phyloP scores from a whole-genome alignment of 2,797 vertebrate genomes.

The Chloroceryle inda region DNA sequence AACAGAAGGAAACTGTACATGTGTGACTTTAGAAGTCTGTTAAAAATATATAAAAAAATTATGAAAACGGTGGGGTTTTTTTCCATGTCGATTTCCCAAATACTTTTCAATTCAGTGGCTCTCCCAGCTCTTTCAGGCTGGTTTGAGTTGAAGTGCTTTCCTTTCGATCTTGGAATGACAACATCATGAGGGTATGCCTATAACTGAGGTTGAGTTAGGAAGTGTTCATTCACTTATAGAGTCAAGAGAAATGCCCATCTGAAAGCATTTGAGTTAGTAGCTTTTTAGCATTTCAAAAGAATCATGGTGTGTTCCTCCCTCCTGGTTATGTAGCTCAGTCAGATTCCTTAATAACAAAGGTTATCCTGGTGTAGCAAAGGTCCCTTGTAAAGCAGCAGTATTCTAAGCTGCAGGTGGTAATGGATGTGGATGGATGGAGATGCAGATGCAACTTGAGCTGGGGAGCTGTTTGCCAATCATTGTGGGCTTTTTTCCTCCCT shows the following conservation, averaged over 20 bases:
- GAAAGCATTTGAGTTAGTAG: neutral
- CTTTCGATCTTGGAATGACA: neutral
- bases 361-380: neutral
- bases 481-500: fast-evolving
- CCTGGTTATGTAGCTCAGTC: neutral
- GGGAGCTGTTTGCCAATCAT: neutral
- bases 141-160: neutral
- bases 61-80: neutral
- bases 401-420: neutral
- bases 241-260: neutral
- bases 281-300: neutral
- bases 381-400: neutral
- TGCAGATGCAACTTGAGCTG: neutral
- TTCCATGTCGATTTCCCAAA: neutral
- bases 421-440: neutral
- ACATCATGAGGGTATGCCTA: neutral
- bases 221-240: neutral
- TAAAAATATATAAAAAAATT: neutral
- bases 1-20: neutral
- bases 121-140: neutral
- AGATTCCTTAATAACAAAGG: neutral
- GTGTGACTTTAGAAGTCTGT: neutral
- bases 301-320: neutral
- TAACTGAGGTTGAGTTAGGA: neutral
- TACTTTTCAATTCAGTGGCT: neutral